Conservation (phyloP, 2,797 vertebrate genomes). For the Thunnus albacares region DNA sequence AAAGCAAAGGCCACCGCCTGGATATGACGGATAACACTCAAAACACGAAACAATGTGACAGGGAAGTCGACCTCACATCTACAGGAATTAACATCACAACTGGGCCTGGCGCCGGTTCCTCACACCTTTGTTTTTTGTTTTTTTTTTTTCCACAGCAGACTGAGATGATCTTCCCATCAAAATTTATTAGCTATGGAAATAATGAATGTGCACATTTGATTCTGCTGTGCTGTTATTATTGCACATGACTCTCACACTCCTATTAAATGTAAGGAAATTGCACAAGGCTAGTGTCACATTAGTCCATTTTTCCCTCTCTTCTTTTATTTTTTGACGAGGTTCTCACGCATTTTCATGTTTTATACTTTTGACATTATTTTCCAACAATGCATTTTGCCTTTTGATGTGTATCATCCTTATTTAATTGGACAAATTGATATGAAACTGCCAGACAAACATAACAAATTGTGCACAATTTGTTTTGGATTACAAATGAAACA, state of each 20-base stretch:
- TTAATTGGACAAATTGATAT: background rate
- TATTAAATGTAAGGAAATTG: background rate
- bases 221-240: background rate
- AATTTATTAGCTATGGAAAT: slow-evolving; percentile 24
- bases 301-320: background rate
- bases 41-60: slow-evolving; percentile 86
- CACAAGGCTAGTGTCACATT: background rate
- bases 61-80: slow-evolving; percentile 88
- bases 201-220: background rate
- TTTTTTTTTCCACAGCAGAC: slow-evolving; percentile 43
- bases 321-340: background rate
- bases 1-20: slow-evolving; percentile 88
- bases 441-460: background rate
- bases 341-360: background rate
- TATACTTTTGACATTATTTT: background rate
- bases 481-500: background rate
- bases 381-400: accelerated
- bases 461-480: background rate
- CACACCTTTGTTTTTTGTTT: slow-evolving; percentile 67
- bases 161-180: slow-evolving; percentile 11
- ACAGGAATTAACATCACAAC: slow-evolving; percentile 89
- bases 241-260: background rate
- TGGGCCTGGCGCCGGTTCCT: slow-evolving; percentile 81
- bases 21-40: slow-evolving; percentile 91
- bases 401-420: background rate